Evolutionary conservation across 2,888 invertebrate species (phyloP), one percentile per base, ranked within the genome.

Genomic region (Petrophora chlorosata): DNA sequence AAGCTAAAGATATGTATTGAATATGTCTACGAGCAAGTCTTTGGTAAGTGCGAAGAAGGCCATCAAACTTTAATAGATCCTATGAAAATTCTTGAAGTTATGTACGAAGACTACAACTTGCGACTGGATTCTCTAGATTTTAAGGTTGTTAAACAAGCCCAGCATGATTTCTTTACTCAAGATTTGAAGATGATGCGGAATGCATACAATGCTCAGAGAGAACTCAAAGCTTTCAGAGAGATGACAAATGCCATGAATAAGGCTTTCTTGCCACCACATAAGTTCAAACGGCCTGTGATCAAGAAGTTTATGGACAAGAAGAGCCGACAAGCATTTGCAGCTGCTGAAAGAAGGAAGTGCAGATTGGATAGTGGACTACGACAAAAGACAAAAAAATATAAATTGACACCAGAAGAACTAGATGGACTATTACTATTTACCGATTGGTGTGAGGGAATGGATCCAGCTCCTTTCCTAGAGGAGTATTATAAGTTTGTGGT

Each of bases 21-120:
- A 67, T 90, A 82, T 52, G 90, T 90, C 13, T 90, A 89, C 48
- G 87, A 89, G 67, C 79, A 88, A 73, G 65, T 90, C 25, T 82
- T 86, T 56, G 89, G 90, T 0, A 88, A 88, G 59, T 85, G 86
- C 61, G 89, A 90, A 61, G 90, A 90, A 65, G 89, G 87, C 2
- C 90, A 90, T 62, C 74, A 81, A 56, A 81, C 68, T 59, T 56
- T 90, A 39, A 74, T 78, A 34, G 90, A 89, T 56, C 88, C 89
- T 10, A 85, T 90, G 82, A 90, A 86, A 72, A 81, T 89, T 50
- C 70, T 90, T 36, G 90, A 90, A 76, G 74, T 87, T 9, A 80
- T 79, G 77, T 90, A 90, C 52, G 89, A 90, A 68, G 84, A 87
- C 56, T 88, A 81, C 28, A 89, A 88, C 61, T 75, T 88, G 56